A percentile compares a stretch with the other conserved stretches of the same genome.
Evolutionary conservation across 2,888 invertebrate species (phyloP).

Genomic region (Nemotelus nigrinus): DNA sequence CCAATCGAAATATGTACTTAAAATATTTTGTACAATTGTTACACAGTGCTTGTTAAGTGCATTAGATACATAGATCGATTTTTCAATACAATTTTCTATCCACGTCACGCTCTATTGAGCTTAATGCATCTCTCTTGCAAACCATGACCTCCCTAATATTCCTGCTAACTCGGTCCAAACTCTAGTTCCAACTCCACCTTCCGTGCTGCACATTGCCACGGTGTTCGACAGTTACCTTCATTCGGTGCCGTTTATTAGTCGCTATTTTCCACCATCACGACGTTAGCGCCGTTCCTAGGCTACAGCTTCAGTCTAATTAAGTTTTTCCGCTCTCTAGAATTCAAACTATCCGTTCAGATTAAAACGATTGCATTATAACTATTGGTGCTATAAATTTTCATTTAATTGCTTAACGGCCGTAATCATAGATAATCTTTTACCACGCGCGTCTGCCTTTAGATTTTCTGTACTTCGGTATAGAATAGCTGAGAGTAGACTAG

Average conservation of each 20-base stretch:
- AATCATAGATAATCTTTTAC: conserved; percentile 35
- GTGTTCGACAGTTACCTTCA: too few species aligned
- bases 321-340: conserved; percentile 37
- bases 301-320: conserved; percentile 29
- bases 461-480: neutral
- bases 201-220: too few species aligned
- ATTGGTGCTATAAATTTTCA: conserved; percentile 49
- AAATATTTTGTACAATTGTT: too few species aligned
- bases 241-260: neutral
- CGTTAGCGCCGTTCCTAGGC: neutral
- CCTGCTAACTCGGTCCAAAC: too few species aligned
- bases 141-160: too few species aligned
- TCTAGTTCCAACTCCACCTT: too few species aligned
- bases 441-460: conserved; percentile 14
- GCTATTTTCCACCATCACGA: conserved; percentile 14
- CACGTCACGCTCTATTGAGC: conserved; percentile 15
- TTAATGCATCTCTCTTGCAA: neutral
- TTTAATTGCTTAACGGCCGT: conserved; percentile 47
- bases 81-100: neutral
- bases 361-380: conserved; percentile 48
- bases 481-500: too few species aligned
- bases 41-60: too few species aligned
- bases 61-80: too few species aligned
- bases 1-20: too few species aligned
- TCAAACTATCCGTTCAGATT: conserved; percentile 42